These are phyloP conservation scores for Polyergus mexicanus DNA, from an alignment of 1,140 invertebrate species.

Conservation along the genomic window DNA sequence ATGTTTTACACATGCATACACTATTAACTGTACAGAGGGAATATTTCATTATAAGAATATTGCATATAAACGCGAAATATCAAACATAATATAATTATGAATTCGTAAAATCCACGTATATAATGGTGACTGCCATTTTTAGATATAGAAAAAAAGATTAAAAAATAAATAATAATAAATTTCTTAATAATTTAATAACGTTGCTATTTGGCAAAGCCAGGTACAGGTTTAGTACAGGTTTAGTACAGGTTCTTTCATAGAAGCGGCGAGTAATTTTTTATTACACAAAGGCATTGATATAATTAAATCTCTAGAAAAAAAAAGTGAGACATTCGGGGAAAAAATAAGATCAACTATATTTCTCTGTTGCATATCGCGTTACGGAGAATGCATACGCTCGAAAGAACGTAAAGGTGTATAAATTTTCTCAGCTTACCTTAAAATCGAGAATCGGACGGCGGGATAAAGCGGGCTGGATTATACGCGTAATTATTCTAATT, in stretches of 20 bases:
- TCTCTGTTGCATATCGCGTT: not conserved
- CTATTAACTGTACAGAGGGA: not conserved
- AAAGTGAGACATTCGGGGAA: not conserved
- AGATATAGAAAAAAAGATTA: too few relatives aligned
- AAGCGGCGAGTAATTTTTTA: slow-evolving; percentile 1
- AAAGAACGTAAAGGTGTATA: not conserved
- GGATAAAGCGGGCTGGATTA: slow-evolving; percentile 37
- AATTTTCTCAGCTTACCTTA: slow-evolving; percentile 4
- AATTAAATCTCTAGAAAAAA: not conserved
- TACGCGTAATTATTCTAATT: slow-evolving; percentile 75
- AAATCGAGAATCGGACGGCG: not conserved
- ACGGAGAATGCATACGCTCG: not conserved
- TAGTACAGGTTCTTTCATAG: not conserved
- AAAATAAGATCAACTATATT: not conserved
- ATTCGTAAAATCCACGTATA: not conserved
- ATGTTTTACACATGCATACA: not conserved
- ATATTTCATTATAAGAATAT: slow-evolving; percentile 20
- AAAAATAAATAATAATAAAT: not conserved
- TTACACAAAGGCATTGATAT: not conserved
- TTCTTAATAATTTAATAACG: not conserved
- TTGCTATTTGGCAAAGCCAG: not conserved
- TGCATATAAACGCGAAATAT: not conserved
- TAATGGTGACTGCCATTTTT: not conserved
- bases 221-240: not conserved
- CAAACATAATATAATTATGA: not conserved